These are phyloP conservation scores for Rhabditophanes sp. DNA, from an alignment of 2,888 invertebrate species.

Conservation along the genomic window DNA sequence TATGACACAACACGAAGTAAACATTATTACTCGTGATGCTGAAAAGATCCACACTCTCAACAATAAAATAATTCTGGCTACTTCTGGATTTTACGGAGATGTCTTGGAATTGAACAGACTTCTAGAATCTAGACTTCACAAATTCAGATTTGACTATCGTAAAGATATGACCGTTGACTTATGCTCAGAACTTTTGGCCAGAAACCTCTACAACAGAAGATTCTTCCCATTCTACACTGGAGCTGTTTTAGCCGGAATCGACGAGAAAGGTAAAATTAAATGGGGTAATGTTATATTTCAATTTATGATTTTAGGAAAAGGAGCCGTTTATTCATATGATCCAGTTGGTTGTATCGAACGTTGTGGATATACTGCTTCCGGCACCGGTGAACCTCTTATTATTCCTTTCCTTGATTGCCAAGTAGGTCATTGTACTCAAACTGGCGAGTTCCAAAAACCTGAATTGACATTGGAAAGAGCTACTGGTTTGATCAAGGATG, in stretches of 20 bases:
- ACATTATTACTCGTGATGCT: constrained; percentile 33
- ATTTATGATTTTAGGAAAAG: constrained; percentile 54
- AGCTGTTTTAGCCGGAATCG: constrained; percentile 82
- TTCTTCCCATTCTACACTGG: constrained; percentile 97
- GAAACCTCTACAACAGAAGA: constrained; percentile 80
- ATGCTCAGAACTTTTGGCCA: constrained; percentile 83
- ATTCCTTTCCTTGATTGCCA: constrained; percentile 92
- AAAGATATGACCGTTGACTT: constrained; percentile 66
- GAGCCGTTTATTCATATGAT: constrained; percentile 86
- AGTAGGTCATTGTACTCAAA: constrained; percentile 74
- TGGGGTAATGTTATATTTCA: constrained; percentile 2
- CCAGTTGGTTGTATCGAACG: constrained; percentile 87
- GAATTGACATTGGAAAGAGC: constrained; percentile 66
- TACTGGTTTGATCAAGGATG: constrained; percentile 70
- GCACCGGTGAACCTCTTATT: constrained; percentile 63
- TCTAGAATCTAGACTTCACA: constrained; percentile 49
- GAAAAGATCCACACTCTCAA: constrained; percentile 49
- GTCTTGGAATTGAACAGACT: constrained; percentile 64
- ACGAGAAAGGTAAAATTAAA: constrained; percentile 56
- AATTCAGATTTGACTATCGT: constrained; percentile 63
- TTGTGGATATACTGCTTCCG: constrained; percentile 68
- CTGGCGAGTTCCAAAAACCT: constrained; percentile 49
- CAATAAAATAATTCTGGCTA: constrained; percentile 69
- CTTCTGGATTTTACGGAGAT: constrained; percentile 94
- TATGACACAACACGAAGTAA: constrained; percentile 29